Conservation (phyloP, 2,888 invertebrate genomes). For the Eulithis testata region DNA sequence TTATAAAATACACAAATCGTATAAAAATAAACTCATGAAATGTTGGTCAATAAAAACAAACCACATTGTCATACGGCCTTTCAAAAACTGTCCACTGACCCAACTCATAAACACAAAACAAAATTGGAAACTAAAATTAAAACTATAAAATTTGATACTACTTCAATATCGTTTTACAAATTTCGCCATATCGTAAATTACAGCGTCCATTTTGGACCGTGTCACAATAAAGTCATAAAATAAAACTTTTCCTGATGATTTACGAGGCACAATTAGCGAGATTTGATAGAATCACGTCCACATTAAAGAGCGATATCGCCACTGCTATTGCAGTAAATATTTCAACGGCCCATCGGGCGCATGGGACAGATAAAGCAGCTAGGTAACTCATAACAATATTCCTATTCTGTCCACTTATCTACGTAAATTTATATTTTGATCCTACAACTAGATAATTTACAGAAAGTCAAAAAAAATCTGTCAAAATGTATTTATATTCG, state of each 20-base stretch:
- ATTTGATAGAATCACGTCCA: constrained; percentile 70
- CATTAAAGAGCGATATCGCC: constrained; percentile 62
- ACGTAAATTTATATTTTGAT: too few species aligned
- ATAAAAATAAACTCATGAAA: too few species aligned
- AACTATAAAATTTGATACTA: constrained; percentile 19
- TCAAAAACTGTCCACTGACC: neutral
- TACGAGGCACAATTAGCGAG: constrained; percentile 65
- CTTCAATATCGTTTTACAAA: constrained; percentile 22
- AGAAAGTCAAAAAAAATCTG: constrained; percentile 13
- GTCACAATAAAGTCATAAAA: constrained; percentile 51
- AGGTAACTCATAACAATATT: neutral
- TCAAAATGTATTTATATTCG: neutral
- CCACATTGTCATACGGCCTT: neutral
- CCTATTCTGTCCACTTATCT: too few species aligned
- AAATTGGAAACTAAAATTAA: constrained; percentile 7
- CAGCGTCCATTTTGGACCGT: constrained; percentile 42
- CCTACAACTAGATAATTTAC: too few species aligned
- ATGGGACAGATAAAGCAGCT: constrained; percentile 4
- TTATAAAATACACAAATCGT: too few species aligned
- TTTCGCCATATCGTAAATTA: constrained; percentile 39
- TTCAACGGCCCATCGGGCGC: constrained; percentile 48
- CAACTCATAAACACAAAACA: neutral
- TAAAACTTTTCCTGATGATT: constrained; percentile 51
- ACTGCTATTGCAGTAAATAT: constrained; percentile 64
- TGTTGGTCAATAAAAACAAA: too few species aligned